These are phyloP conservation scores for Eucidaris tribuloides DNA, from an alignment of 35 echinoderm and acorn worm genomes.

Conservation along the genomic window DNA sequence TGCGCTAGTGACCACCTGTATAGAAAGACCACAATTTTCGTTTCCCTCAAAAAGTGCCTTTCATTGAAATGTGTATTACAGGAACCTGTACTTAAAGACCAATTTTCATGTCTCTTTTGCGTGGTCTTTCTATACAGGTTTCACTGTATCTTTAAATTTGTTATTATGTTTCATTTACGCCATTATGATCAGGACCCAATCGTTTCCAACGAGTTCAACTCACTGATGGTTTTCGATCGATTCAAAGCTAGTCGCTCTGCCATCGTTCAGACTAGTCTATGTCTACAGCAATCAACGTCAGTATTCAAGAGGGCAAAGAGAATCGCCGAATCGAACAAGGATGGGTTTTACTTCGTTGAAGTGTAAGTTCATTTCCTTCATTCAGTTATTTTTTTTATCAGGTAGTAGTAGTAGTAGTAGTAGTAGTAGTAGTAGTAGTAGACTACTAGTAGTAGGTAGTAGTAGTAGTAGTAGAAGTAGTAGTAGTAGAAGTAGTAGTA, in stretches of 20 bases:
- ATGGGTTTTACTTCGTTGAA: neutral
- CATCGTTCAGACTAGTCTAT: slow-evolving; percentile 20
- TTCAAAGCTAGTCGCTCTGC: neutral
- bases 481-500: neutral
- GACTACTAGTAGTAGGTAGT: neutral
- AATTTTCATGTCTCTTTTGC: too few species aligned
- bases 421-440: neutral
- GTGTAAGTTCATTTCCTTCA: neutral
- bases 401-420: too few species aligned
- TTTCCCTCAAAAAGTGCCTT: too few species aligned
- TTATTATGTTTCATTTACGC: too few species aligned
- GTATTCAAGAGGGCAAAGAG: neutral
- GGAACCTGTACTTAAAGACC: too few species aligned
- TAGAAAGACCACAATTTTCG: too few species aligned
- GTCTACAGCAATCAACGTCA: neutral
- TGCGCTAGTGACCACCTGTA: too few species aligned
- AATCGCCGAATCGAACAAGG: neutral
- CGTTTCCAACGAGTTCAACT: neutral
- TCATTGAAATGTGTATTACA: too few species aligned
- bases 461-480: neutral
- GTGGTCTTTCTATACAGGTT: too few species aligned
- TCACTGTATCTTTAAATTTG: too few species aligned
- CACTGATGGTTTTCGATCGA: slow-evolving; percentile 6
- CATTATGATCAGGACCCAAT: neutral
- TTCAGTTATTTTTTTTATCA: neutral